These are phyloP conservation scores for Drymonia ruficornis DNA, from an alignment of 2,888 invertebrate genomes.

Conservation along the genomic window DNA sequence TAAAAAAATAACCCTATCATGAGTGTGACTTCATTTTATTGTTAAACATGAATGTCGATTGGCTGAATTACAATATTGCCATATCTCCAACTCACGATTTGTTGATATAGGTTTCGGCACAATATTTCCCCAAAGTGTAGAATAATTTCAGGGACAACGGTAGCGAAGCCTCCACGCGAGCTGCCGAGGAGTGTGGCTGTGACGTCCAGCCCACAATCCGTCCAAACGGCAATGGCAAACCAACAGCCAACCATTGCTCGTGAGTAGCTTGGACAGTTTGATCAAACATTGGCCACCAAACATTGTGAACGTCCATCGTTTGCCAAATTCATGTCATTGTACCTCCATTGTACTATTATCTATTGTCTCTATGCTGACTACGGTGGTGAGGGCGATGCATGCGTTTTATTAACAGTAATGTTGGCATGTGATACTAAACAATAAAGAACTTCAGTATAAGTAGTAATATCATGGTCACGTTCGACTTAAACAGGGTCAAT, in stretches of 20 bases:
- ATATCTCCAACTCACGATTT: no score
- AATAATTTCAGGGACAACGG: constrained; percentile 79
- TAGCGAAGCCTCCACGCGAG: constrained; percentile 79
- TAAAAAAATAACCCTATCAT: no score
- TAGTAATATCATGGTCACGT: constrained; percentile 10
- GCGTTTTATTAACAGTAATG: constrained; percentile 34
- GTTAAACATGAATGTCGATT: no score
- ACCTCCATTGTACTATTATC: constrained; percentile 7
- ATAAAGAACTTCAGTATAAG: constrained; percentile 2
- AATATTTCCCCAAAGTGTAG: constrained; percentile 41
- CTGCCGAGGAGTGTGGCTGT: constrained; percentile 73
- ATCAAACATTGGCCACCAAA: constrained; percentile 26
- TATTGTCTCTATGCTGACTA: constrained; percentile 14
- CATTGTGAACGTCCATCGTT: constrained; percentile 9
- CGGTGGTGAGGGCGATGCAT: constrained; percentile 26
- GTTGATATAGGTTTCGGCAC: no score
- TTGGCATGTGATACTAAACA: constrained; percentile 23
- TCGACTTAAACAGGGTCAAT: constrained; percentile 5
- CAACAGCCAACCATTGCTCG: constrained; percentile 76
- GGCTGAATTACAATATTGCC: no score
- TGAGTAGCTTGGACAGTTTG: constrained; percentile 61
- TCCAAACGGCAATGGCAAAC: constrained; percentile 69
- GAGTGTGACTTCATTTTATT: no score
- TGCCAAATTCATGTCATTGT: constrained; percentile 14
- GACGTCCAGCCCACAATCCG: constrained; percentile 38